Evolutionary conservation across 2,888 invertebrate species (phyloP), one percentile per base, ranked within the genome.

Genomic region (Vandiemenella viatica): DNA sequence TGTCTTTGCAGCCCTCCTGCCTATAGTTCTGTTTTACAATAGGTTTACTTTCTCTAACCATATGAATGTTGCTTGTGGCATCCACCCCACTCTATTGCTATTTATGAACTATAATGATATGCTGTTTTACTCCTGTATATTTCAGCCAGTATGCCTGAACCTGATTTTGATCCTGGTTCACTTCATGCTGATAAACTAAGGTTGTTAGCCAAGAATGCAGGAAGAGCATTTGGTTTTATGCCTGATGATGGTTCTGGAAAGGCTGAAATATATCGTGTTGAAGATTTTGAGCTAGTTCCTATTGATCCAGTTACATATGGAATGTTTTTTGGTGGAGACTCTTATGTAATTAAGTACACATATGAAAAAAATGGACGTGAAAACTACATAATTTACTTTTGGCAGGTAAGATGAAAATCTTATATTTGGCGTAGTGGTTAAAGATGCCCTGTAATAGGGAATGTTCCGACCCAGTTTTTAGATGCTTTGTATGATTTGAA

Each of bases 181-280:
- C 59, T 66, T 7, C 66, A 67, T 51, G 55, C 56, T 15, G 56
- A 58, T 19, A 60, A 61, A 44, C 54, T 56, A 44, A 41, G 47
- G 5, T 48, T 61, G 32, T 58, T 72, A 15, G 68, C 70, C 51
- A 73, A 73, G 61, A 72, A 69, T 55, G 70, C 70, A 18, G 81
- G 82, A 0, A 63, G 75, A 0, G 81, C 80, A 6, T 59, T 65
- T 45, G 79, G 80, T 0, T 83, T 79, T 62, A 81, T 84, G 79
- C 85, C 86, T 0, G 85, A 85, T 59, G 72, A 76, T 55, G 84
- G 81, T 0, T 69, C 73, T 16, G 83, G 83, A 1, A 63, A 67
- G 41, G 65, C 72, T 1, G 66, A 69, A 37, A 62, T 75, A 1
- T 72, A 61, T 56, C 62, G 72, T 65, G 72, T 77, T 65, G 72